phyloP scores from a whole-genome alignment of 2,113 vertebrate species.

The Myotis yumanensis region DNA sequence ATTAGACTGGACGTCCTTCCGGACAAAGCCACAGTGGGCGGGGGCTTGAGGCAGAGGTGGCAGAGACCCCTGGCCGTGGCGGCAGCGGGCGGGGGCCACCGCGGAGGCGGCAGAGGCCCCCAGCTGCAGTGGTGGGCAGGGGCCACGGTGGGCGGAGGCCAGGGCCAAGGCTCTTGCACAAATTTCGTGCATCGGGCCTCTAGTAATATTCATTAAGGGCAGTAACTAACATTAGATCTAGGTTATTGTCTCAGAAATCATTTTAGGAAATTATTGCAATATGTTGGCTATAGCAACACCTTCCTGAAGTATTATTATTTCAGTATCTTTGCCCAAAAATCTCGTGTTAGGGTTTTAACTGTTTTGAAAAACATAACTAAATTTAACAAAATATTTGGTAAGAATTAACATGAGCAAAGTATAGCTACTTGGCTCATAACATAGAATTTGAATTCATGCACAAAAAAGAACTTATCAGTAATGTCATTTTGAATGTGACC shows the following conservation, averaged over 20 bases:
- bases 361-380: constrained; percentile 35
- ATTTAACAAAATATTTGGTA: constrained; percentile 47
- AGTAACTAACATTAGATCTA: constrained; percentile 47
- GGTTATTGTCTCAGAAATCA: constrained; percentile 23
- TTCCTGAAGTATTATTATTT: constrained; percentile 53
- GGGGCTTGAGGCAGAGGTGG: no score
- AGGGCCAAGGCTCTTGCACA: no score
- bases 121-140: no score
- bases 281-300: neutral
- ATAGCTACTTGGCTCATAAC: neutral
- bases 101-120: no score
- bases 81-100: no score
- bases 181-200: neutral
- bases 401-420: neutral
- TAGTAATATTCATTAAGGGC: neutral
- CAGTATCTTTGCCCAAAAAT: neutral
- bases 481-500: neutral
- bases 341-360: constrained; percentile 26
- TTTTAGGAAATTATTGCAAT: constrained; percentile 56
- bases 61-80: no score
- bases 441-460: neutral
- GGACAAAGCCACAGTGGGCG: no score
- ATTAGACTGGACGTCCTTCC: no score
- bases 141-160: no score
- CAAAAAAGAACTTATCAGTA: neutral